Base-by-base conservation (phyloP, 1,140 invertebrate genomes). In the Batillaria attramentaria region DNA sequence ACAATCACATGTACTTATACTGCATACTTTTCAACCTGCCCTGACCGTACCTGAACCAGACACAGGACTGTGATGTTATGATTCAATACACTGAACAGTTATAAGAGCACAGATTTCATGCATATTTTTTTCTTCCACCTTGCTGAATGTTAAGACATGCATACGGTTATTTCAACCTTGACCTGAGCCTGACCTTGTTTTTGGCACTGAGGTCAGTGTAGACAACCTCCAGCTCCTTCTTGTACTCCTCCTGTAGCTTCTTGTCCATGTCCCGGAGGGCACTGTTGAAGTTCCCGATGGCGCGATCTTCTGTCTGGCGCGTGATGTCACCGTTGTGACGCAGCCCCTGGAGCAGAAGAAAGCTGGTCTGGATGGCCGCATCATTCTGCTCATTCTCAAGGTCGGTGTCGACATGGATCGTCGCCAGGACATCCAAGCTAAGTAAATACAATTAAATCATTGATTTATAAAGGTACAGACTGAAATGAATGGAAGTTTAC, bases 131-230 rank as follows among this genome's bases (percentile, higher is more conserved):
- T n/a, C n/a, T n/a, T n/a, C n/a, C n/a, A n/a, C n/a, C n/a, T n/a
- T n/a, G n/a, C n/a, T n/a, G n/a, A n/a, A n/a, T n/a, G n/a, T n/a
- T n/a, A n/a, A n/a, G n/a, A n/a, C n/a, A n/a, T n/a, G n/a, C n/a
- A n/a, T n/a, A n/a, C n/a, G n/a, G n/a, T n/a, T n/a, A n/a, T n/a
- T n/a, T n/a, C n/a, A n/a, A n/a, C n/a, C n/a, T n/a, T n/a, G n/a
- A n/a, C n/a, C n/a, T n/a, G 57, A 46, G 3, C 28, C 35, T 80
- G 50, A 89, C 89, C 87, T 88, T 89, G 74, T 90, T 90, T 79
- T 89, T 90, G 13, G 84, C 84, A 75, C 84, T 84, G n/a, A 89
- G 79, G 62, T 86, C 86, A 69, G 85, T 87, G 72, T 85, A 85
- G 10, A 89, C 66, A 66, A 81, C 84, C 33, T 87, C 86, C 83